Percentiles rank a stretch among this genome's conserved stretches.
phyloP scores from a whole-genome alignment of 1,140 invertebrate species.

The Xylocopa sonorina region DNA sequence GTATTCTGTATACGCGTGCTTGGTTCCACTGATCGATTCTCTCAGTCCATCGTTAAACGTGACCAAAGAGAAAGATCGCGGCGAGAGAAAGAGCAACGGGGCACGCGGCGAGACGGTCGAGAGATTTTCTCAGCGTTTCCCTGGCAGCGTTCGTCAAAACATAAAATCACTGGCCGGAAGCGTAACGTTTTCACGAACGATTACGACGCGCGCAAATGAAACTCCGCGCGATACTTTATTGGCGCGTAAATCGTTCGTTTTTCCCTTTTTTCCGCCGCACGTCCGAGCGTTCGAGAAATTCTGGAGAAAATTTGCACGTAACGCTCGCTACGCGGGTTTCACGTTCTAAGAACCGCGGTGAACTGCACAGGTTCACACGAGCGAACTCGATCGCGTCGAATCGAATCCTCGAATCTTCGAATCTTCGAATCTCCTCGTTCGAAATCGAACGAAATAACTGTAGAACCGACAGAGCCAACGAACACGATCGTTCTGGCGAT shows the following conservation, averaged over 20 bases:
- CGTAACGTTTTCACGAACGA: slow-evolving; percentile 22
- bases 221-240: slow-evolving; percentile 26
- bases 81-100: neutral
- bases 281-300: neutral
- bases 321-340: neutral
- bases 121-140: slow-evolving; percentile 25
- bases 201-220: slow-evolving; percentile 11
- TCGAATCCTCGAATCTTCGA: no score
- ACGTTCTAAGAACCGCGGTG: no score
- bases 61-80: neutral
- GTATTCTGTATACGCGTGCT: no score
- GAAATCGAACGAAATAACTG: no score
- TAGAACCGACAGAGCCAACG: no score
- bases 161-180: slow-evolving; percentile 13
- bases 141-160: slow-evolving; percentile 8
- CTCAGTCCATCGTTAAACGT: neutral
- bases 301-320: neutral
- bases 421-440: no score
- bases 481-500: no score
- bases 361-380: no score
- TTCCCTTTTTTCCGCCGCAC: neutral
- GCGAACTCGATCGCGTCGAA: no score
- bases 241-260: slow-evolving; percentile 23
- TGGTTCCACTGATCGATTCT: neutral
- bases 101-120: neutral